Evolutionary conservation across 1,140 invertebrate species (phyloP).

Genomic region (Camponotus vicinus): DNA sequence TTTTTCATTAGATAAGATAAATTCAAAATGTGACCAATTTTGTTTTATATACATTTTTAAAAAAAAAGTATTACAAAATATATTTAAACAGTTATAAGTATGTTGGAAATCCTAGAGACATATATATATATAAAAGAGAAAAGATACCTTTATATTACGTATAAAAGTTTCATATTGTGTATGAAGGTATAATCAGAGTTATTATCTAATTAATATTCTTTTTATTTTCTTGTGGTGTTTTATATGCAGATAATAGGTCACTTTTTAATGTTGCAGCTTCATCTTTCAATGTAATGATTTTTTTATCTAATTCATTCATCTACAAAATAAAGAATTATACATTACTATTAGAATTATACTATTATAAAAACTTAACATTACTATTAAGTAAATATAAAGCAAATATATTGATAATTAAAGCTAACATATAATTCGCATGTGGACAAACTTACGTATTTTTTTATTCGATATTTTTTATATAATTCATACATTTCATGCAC

Average conservation of each 20-base stretch:
- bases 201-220: neutral
- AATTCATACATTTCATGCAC: slow-evolving; percentile 77
- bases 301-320: slow-evolving; percentile 24
- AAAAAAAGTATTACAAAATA: neutral
- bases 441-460: slow-evolving; percentile 64
- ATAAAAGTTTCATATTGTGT: neutral
- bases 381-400: neutral
- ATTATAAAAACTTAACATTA: neutral
- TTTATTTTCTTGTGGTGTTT: neutral
- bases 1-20: neutral
- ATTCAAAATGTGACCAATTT: neutral
- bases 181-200: neutral
- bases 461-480: slow-evolving; percentile 60
- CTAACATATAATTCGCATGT: too few species aligned
- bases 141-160: neutral
- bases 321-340: slow-evolving; percentile 10
- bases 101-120: neutral
- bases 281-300: slow-evolving; percentile 15
- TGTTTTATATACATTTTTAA: neutral
- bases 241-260: neutral
- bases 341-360: too few species aligned
- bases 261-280: neutral
- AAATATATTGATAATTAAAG: neutral
- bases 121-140: neutral
- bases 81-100: neutral